Evolutionary conservation across 2,888 invertebrate genomes (phyloP), one percentile per base, ranked within the genome.

Genomic region (Andrena camellia): DNA sequence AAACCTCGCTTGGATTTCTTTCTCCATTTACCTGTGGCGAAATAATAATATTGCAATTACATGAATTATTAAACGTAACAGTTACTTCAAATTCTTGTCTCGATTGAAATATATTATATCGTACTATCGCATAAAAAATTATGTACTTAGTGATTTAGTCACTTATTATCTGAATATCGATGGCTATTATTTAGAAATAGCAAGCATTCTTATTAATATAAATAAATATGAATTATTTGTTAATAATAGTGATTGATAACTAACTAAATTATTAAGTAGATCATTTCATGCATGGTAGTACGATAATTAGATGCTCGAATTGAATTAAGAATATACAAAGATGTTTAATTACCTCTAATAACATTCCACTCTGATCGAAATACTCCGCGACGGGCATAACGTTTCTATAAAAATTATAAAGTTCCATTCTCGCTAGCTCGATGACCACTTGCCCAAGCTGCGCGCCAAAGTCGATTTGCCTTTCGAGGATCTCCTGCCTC

Each of bases 381-480:
- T 98, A 98, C 93, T 98, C 98, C 0, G 97, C 98, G 29, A 98
- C 98, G 0, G 98, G 98, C 96, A 98, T 97, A 68, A 98, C 98
- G 94, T 97, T 97, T 92, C 96, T 96, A 93, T 97, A 98, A 95
- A 98, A 98, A 95, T 98, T 98, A 93, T 96, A 96, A 74, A 98
- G 96, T 94, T 98, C 98, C 97, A 98, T 98, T 93, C 96, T 95
- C 77, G 98, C 98, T 88, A 98, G 95, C 83, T 97, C 97, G 88
- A 98, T 96, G 88, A 97, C 96, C 77, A 97, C 97, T 95, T 98
- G 98, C 57, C 98, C 98, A 84, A 98, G 95, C 93, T 98, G 96
- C 86, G 98, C 98, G 80, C 98, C 98, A 93, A 97, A 98, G 94
- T 98, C 97, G 90, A 98, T 98, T 95, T 98, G 98, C 83, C 97